phyloP scores from a whole-genome alignment of 2,113 vertebrate species.

The Peucedramus taeniatus region DNA sequence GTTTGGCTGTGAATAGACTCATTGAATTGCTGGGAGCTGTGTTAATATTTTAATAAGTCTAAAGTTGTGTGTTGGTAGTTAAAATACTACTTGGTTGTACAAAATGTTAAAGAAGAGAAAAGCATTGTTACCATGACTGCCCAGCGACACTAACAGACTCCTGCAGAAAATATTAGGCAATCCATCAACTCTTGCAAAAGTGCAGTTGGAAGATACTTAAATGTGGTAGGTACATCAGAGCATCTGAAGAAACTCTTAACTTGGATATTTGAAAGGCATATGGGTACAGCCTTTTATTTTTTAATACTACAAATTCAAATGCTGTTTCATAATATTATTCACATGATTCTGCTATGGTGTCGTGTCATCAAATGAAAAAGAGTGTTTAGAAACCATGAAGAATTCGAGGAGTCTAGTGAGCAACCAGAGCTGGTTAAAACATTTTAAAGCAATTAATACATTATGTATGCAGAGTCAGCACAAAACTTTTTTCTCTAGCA shows the following conservation, averaged over 20 bases:
- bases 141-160: not conserved
- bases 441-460: not conserved
- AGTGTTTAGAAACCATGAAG: not conserved
- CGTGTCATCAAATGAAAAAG: not conserved
- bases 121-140: fast-evolving
- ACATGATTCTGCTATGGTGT: not conserved
- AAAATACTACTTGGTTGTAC: not conserved
- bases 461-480: not conserved
- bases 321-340: not conserved
- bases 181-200: not conserved
- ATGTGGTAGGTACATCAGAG: not conserved
- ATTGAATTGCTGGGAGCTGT: not conserved
- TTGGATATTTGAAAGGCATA: not conserved
- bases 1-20: not conserved
- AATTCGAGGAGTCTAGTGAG: not conserved
- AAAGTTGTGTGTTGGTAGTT: not conserved
- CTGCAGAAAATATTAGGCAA: not conserved
- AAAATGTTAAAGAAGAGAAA: not conserved
- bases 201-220: not conserved
- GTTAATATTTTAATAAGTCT: not conserved
- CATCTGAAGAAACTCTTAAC: not conserved
- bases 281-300: not conserved
- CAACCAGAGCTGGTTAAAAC: not conserved
- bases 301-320: not conserved
- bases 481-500: not conserved